A percentile compares a stretch with the other conserved stretches of the same genome.
Conservation (phyloP, 2,113 vertebrate genomes). For the Tricholaema leucomelas region DNA sequence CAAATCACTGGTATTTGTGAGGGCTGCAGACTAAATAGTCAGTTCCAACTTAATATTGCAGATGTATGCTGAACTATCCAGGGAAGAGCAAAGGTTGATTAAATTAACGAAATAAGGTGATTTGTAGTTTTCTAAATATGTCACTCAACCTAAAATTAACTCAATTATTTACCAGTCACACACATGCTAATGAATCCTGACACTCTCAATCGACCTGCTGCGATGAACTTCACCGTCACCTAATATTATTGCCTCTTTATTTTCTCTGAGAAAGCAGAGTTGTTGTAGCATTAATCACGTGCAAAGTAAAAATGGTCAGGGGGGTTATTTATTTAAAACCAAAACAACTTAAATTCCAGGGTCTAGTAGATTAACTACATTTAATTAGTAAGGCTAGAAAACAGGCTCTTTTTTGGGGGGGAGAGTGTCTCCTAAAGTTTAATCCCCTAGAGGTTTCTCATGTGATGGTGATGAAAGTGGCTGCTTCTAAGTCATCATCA, state of each 20-base stretch:
- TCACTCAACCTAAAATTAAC: constrained; percentile 72
- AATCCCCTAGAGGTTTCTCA: not conserved
- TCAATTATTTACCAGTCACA: constrained; percentile 72
- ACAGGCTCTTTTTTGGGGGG: not conserved
- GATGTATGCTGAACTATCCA: constrained; percentile 2
- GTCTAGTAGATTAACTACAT: constrained; percentile 52
- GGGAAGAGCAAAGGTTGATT: constrained; percentile 66
- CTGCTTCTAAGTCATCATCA: constrained; percentile 1
- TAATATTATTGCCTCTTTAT: constrained; percentile 23
- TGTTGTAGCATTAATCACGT: not conserved
- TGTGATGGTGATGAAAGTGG: not conserved
- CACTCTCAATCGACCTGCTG: constrained; percentile 29
- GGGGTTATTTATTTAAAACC: not conserved
- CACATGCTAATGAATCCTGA: constrained; percentile 64
- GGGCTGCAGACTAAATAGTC: constrained; percentile 1
- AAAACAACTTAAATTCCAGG: constrained; percentile 8
- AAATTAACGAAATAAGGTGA: constrained; percentile 66
- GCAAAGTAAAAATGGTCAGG: not conserved
- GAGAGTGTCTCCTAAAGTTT: constrained; percentile 4
- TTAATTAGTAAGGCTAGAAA: constrained; percentile 63
- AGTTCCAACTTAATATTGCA: constrained; percentile 58
- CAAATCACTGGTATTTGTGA: not conserved
- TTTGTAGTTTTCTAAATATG: constrained; percentile 71
- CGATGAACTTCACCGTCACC: not conserved
- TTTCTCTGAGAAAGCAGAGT: not conserved